Evolutionary conservation across 1,140 invertebrate genomes (phyloP).

Genomic region (Aphaenogaster floridana): DNA sequence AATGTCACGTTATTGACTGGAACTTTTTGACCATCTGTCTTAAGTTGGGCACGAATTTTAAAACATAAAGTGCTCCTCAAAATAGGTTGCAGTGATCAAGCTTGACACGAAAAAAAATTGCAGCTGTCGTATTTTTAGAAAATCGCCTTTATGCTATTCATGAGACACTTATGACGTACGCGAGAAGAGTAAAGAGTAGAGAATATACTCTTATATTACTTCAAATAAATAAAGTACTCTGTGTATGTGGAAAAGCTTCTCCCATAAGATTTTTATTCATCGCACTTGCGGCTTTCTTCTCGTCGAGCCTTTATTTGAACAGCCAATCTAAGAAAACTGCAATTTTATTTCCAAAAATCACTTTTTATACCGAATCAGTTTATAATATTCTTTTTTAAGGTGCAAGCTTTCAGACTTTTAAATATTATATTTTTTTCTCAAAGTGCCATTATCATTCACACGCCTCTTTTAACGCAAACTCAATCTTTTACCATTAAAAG

Average conservation of each 20-base stretch:
- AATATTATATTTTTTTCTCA: slow-evolving; percentile 8
- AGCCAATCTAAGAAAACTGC: not conserved
- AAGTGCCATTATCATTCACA: not conserved
- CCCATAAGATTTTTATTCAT: not conserved
- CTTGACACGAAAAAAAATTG: slow-evolving; percentile 29
- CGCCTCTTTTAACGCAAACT: not conserved
- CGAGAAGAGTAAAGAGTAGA: not conserved
- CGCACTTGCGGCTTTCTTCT: not conserved
- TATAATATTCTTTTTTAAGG: not conserved
- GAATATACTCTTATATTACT: not conserved
- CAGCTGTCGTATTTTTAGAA: slow-evolving; percentile 30
- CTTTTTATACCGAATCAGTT: not conserved
- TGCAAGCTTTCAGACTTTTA: not conserved
- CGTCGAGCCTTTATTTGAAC: not conserved
- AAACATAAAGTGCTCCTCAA: not conserved
- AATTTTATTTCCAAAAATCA: not conserved
- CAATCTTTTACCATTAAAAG: not conserved
- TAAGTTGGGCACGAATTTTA: slow-evolving; percentile 23
- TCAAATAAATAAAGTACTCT: slow-evolving; percentile 24
- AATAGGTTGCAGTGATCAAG: slow-evolving; percentile 3
- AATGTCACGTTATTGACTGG: slow-evolving; percentile 45
- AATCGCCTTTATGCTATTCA: slow-evolving; percentile 10
- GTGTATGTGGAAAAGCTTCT: not conserved
- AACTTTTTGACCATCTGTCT: slow-evolving; percentile 41
- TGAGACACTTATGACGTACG: slow-evolving; percentile 11